Evolutionary conservation across 1,140 invertebrate genomes (phyloP), one percentile per base, ranked within the genome.

Genomic region (Platyscapa corneri): DNA sequence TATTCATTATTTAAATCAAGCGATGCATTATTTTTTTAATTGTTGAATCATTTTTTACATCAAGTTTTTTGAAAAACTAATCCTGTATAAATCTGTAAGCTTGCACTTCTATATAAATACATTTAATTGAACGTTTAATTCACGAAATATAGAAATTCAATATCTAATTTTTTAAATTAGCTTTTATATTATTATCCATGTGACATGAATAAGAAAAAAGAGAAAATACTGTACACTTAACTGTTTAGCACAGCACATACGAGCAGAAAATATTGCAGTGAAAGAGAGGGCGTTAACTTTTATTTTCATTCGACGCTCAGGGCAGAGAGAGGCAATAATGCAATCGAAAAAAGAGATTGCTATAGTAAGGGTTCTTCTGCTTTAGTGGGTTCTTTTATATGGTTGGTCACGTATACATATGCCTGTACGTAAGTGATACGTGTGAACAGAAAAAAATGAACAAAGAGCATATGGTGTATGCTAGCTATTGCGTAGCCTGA

Each of bases 261-360:
- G 76, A 12, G 34, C 1, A 20, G 0, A 42, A 78, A 18, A 34
- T 60, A 30, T 53, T 37, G 32, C 30, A n/a, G 23, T 78, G 20
- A 60, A 60, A 37, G 46, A 32, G 76, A 42, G 10, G 18, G 53
- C 30, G 56, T 65, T 80, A 80, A 80, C 34, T 80, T 64, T 80
- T 80, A 80, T 80, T 65, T 80, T 80, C 78, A 80, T 60, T 80
- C 78, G 56, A 14, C n/a, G 39, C 37, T 20, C 8, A 14, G 67
- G 37, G 67, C 34, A 39, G 10, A 37, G 34, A 10, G 34, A 80
- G 76, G 53, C 53, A 65, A 80, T 80, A 80, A 80, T 18, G 78
- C 37, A 80, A 80, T 80, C 39, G 78, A 37, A 74, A 56, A 78
- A 46, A 65, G 60, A 65, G 34, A 37, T 56, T 60, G 77, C 18